These are phyloP conservation scores for Salvator merianae DNA, from an alignment of 2,113 vertebrate genomes.

Conservation along the genomic window DNA sequence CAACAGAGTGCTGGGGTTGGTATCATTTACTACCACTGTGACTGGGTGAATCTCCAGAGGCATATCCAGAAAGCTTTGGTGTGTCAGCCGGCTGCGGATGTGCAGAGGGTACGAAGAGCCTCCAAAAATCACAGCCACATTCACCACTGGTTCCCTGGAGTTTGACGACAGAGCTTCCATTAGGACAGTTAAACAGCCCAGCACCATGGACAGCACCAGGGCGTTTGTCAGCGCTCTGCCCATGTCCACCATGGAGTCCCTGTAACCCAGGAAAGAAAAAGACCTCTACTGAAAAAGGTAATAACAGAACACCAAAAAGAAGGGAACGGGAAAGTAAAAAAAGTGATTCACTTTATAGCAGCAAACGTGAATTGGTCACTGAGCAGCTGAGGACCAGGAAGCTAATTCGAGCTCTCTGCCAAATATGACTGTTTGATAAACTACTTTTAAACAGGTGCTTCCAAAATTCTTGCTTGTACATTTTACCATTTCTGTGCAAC, in stretches of 20 bases:
- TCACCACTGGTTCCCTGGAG: conserved; percentile 72
- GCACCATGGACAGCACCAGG: conserved; percentile 83
- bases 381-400: neutral
- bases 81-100: conserved; percentile 85
- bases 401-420: neutral
- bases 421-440: neutral
- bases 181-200: conserved; percentile 77
- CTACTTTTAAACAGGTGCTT: neutral
- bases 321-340: neutral
- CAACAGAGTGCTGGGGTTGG: conserved; percentile 92
- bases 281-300: neutral
- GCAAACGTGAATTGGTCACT: neutral
- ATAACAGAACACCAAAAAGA: conserved; percentile 62
- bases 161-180: conserved; percentile 64
- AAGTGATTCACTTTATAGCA: neutral
- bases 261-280: conserved; percentile 61
- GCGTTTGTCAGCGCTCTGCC: conserved; percentile 80
- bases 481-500: neutral
- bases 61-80: conserved; percentile 92
- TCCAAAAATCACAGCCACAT: conserved; percentile 87
- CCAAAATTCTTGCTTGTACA: no score
- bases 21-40: conserved; percentile 91
- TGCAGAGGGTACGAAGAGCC: conserved; percentile 85
- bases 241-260: conserved; percentile 90
- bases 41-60: conserved; percentile 92